Evolutionary conservation across 2,797 vertebrate species (phyloP), one percentile per base, ranked within the genome.

Genomic region (Heliangelus exortis): DNA sequence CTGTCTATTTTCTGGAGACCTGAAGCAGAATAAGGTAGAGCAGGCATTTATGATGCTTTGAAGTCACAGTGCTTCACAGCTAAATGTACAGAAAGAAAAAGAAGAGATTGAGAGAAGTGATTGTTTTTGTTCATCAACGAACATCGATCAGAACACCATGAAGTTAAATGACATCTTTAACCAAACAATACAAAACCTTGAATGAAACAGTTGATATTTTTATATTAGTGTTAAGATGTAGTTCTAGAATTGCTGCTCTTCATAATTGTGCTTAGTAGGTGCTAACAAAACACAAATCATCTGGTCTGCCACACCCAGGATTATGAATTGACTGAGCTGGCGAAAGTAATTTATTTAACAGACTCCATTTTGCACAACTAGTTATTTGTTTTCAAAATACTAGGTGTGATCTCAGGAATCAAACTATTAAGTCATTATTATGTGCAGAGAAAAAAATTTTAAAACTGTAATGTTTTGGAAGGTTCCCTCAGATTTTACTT

Each of bases 281-380:
- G 48, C 90, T 78, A 84, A 81, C 69, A 86, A 83, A 87, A 87
- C 65, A 85, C 33, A 61, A 29, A 63, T 93, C 50, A 58, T 92
- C 72, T 91, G 50, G 15, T 89, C 78, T 80, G 72, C 94, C 92
- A 77, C 90, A 66, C 90, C 92, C 65, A 5, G 76, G 65, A 55
- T 87, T 87, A 77, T 71, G 72, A 87, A 74, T 45, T 93, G 84
- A 78, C 72, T 85, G 89, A 94, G 81, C 59, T 94, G 94, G 86
- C 69, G 1, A 86, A 87, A 89, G 57, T 63, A n/a, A 58, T 89
- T 95, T 68, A 79, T 95, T 87, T 77, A 69, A 90, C 68, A 91
- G 91, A 53, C 89, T 93, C 82, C 87, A 88, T 96, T 92, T 94
- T 93, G 69, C 62, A 68, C 25, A 34, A 83, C 81, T 92, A 41